Base-by-base conservation (phyloP, 2,888 invertebrate genomes). In the Aporophyla nigra region DNA sequence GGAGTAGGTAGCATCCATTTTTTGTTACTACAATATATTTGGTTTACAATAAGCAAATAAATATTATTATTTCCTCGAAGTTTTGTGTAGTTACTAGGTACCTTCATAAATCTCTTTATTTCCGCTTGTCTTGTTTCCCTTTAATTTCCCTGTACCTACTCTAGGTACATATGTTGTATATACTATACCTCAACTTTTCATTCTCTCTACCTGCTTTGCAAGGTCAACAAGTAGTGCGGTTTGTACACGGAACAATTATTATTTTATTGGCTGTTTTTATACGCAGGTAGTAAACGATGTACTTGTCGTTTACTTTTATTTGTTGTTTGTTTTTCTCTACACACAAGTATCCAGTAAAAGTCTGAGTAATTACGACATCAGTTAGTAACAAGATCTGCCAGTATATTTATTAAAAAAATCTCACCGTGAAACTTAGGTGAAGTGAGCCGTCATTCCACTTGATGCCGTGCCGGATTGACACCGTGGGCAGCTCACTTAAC, bases 191-290 rank as follows among this genome's bases (percentile, higher is more conserved):
- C 58, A 65, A 74, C 73, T 75, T 85, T 78, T 77, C 65, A 74
- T 80, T 83, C 68, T 78, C 74, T 71, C 65, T 76, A 79, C 72
- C 85, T 85, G 86, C 73, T 75, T 71, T 83, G 82, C 90, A 92
- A 92, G 92, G 92, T 77, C 90, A 81, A 82, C 91, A n/a, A 82
- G 89, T 84, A 40, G 58, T 85, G 83, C 53, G 75, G 75, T 77
- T 75, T 69, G 40, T 72, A 70, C 77, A 63, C 69, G 66, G 74
- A 84, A 65, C 73, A 65, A 80, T 69, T 61, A 62, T 78, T 67
- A 73, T 61, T 76, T 67, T 46, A 68, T 58, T 68, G 62, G 53
- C 21, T 51, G 59, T 66, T 83, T 59, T 75, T 68, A 33, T 71
- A 63, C 7, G 14, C 24, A 56, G 21, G 43, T 46, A 46, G 10